Conservation (phyloP, 2,797 vertebrate species). For the Myiotriccus ornatus region DNA sequence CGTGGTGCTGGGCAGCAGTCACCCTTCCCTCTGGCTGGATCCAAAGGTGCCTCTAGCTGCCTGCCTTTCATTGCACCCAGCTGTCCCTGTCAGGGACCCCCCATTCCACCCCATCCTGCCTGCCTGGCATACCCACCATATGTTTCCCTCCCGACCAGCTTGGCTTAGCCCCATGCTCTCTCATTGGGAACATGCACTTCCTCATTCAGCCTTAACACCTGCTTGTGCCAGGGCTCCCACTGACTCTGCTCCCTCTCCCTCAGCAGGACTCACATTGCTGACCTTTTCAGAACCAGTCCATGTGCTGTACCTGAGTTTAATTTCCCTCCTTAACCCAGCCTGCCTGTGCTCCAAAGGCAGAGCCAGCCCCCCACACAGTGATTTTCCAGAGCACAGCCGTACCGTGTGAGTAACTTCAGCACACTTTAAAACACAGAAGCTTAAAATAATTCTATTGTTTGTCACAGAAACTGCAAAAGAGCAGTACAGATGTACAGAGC, state of each 20-base stretch:
- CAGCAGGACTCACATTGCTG: neutral
- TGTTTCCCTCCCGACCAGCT: fast-evolving
- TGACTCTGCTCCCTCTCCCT: neutral
- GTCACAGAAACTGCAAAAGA: neutral
- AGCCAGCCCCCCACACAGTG: fast-evolving
- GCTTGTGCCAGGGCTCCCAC: neutral
- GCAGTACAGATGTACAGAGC: neutral
- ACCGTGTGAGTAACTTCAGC: neutral
- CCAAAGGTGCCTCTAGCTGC: neutral
- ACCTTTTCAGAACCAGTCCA: neutral
- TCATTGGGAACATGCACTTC: neutral
- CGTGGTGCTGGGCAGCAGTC: fast-evolving
- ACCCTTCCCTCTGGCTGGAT: fast-evolving
- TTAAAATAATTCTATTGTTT: neutral
- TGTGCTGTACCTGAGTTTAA: neutral
- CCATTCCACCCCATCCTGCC: neutral
- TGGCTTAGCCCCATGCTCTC: fast-evolving
- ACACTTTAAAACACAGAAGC: neutral
- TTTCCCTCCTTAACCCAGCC: neutral
- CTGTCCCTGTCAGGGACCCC: neutral
- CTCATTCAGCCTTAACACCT: neutral
- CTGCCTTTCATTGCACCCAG: neutral
- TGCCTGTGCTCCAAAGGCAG: neutral
- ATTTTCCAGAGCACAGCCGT: neutral
- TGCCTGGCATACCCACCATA: neutral